Percentiles rank a stretch among this genome's conserved stretches.
Evolutionary conservation across 2,888 invertebrate species (phyloP).

Genomic region (Tipula confusa): DNA sequence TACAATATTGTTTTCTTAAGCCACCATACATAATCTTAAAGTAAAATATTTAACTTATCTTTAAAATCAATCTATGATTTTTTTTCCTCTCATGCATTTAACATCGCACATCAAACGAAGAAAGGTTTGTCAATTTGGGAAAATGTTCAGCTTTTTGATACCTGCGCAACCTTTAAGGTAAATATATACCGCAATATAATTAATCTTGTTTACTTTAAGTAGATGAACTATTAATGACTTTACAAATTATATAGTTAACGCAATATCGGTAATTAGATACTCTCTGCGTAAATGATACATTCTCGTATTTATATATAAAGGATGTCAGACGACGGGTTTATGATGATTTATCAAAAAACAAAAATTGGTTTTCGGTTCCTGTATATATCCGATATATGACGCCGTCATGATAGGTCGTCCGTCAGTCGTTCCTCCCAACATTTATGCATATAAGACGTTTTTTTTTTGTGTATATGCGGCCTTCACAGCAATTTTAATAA

Average conservation of each 20-base stretch:
- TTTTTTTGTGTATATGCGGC: not conserved
- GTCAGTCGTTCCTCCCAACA: not conserved
- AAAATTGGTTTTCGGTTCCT: not conserved
- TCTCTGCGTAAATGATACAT: not conserved
- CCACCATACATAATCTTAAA: not conserved
- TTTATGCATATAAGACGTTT: not conserved
- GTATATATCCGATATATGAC: not conserved
- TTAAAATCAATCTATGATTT: not conserved
- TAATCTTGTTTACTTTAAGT: conserved; percentile 14
- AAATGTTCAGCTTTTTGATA: not conserved
- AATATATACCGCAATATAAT: not conserved
- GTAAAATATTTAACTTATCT: not conserved
- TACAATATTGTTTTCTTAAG: not conserved
- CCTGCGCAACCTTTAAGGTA: not conserved
- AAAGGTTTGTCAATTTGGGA: not conserved
- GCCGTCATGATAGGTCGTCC: not conserved
- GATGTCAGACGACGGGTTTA: not conserved
- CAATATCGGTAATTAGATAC: not conserved
- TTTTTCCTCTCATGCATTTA: not conserved
- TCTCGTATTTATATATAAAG: not conserved
- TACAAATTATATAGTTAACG: conserved; percentile 4
- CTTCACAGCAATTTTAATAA: not conserved
- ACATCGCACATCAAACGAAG: not conserved
- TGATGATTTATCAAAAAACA: not conserved
- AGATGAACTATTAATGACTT: not conserved